Percentiles rank a stretch among this genome's conserved stretches.
Evolutionary conservation across 2,797 vertebrate species (phyloP).

Genomic region (Aulostomus chinensis): DNA sequence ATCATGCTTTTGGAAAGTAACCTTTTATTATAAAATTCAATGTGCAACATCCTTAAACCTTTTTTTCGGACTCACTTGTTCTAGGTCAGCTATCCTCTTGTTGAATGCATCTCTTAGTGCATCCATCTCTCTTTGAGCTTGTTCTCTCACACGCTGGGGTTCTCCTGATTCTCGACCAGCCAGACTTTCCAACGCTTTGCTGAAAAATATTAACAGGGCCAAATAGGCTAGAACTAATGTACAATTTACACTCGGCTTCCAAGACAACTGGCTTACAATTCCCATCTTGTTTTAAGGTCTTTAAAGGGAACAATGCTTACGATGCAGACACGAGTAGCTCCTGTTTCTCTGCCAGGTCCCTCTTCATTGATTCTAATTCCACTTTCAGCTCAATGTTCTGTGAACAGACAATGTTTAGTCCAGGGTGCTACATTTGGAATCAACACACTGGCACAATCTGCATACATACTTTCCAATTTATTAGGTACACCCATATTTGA

Average conservation of each 20-base stretch:
- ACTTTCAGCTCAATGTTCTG: conserved; percentile 99
- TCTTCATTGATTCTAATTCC: conserved; percentile 95
- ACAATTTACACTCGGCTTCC: not conserved
- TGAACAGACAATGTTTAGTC: conserved; percentile 14
- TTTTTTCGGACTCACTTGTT: conserved; percentile 74
- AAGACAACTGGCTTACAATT: not conserved
- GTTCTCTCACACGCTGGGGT: conserved; percentile 80
- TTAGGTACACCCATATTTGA: not conserved
- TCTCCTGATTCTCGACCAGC: conserved; percentile 87
- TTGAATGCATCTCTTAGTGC: conserved; percentile 79
- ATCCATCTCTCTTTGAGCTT: conserved; percentile 83
- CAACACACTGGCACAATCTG: conserved; percentile 3
- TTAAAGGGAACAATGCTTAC: conserved; percentile 77
- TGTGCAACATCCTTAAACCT: not conserved
- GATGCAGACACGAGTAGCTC: conserved; percentile 93
- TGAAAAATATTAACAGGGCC: conserved; percentile 48
- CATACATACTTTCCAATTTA: no score
- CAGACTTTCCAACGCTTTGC: conserved; percentile 93
- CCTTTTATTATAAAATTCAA: not conserved
- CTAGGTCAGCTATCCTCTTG: conserved; percentile 81
- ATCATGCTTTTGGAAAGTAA: not conserved
- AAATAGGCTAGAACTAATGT: not conserved
- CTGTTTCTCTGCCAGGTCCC: conserved; percentile 91
- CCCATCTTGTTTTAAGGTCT: not conserved
- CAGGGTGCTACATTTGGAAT: conserved; percentile 3